Evolutionary conservation across 2,113 vertebrate species (phyloP).

Genomic region (Mystacornis crossleyi): DNA sequence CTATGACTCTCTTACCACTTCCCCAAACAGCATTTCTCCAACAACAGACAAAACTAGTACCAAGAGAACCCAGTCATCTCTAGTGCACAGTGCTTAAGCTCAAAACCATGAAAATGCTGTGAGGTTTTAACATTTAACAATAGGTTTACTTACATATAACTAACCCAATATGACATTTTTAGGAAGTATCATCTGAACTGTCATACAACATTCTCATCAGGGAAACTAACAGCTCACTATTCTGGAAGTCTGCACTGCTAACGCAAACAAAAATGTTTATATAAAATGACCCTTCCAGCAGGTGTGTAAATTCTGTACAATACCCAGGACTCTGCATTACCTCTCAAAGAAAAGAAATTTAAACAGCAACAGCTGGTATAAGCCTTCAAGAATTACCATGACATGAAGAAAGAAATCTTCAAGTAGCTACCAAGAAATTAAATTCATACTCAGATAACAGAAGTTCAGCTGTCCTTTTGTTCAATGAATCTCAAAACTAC

Average conservation of each 20-base stretch:
- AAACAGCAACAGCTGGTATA: background rate
- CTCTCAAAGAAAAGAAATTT: background rate
- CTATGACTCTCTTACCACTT: background rate
- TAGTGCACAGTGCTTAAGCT: background rate
- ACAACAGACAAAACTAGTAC: background rate
- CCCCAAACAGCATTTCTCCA: background rate
- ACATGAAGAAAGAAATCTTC: background rate
- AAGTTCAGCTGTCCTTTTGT: background rate
- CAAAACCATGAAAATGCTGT: background rate
- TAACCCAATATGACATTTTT: background rate
- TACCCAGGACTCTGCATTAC: background rate
- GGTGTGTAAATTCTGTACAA: background rate
- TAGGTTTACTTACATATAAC: background rate
- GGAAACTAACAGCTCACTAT: background rate
- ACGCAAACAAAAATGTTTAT: background rate
- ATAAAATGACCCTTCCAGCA: background rate
- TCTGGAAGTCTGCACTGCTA: background rate
- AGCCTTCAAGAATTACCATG: background rate
- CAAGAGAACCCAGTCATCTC: background rate
- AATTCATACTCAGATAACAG: background rate
- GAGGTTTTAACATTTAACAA: background rate
- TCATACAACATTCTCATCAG: background rate
- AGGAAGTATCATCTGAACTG: background rate
- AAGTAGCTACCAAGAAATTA: background rate
- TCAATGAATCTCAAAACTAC: background rate